A percentile compares a stretch with the other conserved stretches of the same genome.
These are phyloP conservation scores for Malthinus flaveolus DNA, from an alignment of 2,888 invertebrate genomes.

Conservation along the genomic window DNA sequence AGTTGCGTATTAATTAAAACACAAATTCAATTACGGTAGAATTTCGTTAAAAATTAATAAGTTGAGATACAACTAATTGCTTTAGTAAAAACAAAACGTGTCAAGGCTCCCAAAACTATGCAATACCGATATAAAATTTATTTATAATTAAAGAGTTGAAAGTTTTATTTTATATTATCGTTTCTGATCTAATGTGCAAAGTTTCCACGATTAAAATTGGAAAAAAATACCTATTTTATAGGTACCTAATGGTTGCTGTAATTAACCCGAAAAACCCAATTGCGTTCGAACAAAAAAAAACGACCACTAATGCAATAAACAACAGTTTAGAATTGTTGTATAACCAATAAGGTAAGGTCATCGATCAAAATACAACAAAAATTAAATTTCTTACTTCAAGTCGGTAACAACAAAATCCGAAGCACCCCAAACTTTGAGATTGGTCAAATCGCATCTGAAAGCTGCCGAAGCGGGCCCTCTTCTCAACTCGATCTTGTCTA, in stretches of 20 bases:
- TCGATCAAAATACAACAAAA: neutral
- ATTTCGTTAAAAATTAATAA: too few species aligned
- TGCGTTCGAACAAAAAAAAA: neutral
- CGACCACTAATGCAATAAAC: neutral
- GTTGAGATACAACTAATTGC: too few species aligned
- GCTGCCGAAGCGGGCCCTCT: slow-evolving; percentile 47
- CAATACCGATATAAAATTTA: too few species aligned
- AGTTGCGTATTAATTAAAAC: too few species aligned
- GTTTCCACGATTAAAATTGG: too few species aligned
- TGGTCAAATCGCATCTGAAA: slow-evolving; percentile 63
- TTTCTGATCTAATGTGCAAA: too few species aligned
- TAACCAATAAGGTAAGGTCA: neutral
- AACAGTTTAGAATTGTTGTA: neutral
- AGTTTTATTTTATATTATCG: too few species aligned
- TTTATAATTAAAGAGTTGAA: neutral
- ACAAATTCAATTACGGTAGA: too few species aligned
- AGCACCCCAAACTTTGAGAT: slow-evolving; percentile 63
- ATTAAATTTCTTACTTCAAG: slow-evolving; percentile 56
- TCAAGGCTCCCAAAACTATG: too few species aligned
- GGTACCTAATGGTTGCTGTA: too few species aligned
- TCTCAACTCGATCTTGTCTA: slow-evolving; percentile 43
- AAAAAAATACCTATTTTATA: too few species aligned
- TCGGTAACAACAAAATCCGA: slow-evolving; percentile 62
- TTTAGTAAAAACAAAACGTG: too few species aligned
- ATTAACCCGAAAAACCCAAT: neutral